Evolutionary conservation across 2,113 vertebrate species (phyloP).

Genomic region (Pterocles orientalis): DNA sequence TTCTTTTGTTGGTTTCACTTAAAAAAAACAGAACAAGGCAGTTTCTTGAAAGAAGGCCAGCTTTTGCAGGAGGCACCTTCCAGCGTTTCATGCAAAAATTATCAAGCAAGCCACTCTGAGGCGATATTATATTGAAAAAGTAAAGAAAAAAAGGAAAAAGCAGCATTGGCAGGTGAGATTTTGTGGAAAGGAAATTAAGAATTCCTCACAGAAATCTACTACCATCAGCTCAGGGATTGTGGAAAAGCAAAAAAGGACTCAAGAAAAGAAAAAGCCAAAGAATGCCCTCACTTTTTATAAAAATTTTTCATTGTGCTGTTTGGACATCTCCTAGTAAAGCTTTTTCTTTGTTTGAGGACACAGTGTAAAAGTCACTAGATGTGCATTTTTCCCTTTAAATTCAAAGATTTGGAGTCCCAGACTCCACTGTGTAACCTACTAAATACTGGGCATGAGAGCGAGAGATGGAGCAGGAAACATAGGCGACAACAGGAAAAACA

Average conservation of each 20-base stretch:
- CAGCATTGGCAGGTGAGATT: background rate
- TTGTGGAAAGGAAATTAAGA: background rate
- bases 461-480: background rate
- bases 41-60: constrained; percentile 11
- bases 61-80: background rate
- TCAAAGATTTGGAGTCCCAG: background rate
- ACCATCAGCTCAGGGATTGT: background rate
- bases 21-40: background rate
- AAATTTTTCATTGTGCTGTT: background rate
- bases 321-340: background rate
- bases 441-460: background rate
- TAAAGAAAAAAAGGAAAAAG: background rate
- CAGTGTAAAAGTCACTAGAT: background rate
- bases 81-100: constrained; percentile 1
- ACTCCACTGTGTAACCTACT: background rate
- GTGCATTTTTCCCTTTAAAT: background rate
- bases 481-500: background rate
- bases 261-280: background rate
- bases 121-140: constrained; percentile 15
- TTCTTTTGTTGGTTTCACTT: constrained; percentile 18
- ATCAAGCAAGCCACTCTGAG: constrained; percentile 48
- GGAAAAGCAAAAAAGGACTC: background rate
- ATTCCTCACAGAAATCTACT: background rate
- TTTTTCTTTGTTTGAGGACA: background rate
- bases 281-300: background rate